phyloP scores from a whole-genome alignment of 2,113 vertebrate genomes.

The Microcebus ravelobensis region DNA sequence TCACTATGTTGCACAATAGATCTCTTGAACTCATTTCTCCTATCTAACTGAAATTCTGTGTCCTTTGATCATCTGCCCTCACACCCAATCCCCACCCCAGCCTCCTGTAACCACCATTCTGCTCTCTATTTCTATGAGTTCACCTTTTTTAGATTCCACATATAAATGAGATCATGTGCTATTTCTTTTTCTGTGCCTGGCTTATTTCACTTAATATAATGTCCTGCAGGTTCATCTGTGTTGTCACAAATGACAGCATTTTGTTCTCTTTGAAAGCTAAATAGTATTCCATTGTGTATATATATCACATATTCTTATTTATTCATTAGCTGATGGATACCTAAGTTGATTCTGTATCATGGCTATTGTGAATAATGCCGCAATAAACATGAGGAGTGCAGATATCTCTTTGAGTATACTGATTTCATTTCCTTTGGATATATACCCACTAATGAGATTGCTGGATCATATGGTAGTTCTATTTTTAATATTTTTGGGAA shows the following conservation, averaged over 20 bases:
- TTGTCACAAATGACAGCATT: not conserved
- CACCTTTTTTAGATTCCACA: not conserved
- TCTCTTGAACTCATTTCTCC: not conserved
- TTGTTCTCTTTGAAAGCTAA: not conserved
- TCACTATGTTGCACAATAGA: not conserved
- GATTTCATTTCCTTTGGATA: not conserved
- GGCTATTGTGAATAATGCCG: not conserved
- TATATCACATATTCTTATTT: not conserved
- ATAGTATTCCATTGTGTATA: not conserved
- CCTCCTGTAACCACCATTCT: not conserved
- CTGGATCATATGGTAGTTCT: not conserved
- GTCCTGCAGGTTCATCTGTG: not conserved
- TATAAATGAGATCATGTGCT: not conserved
- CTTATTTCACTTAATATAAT: not conserved
- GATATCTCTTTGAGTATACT: not conserved
- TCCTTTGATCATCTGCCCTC: not conserved
- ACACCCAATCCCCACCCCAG: no score
- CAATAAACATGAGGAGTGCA: not conserved
- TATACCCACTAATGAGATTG: not conserved
- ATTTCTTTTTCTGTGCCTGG: not conserved
- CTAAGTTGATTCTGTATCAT: not conserved
- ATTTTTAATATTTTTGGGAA: not conserved
- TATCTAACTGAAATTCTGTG: not conserved
- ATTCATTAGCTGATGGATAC: not conserved
- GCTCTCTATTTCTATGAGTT: not conserved